A percentile compares a stretch with the other conserved stretches of the same genome.
Conservation (phyloP, 2,888 invertebrate genomes). For the Drosophila birchii region DNA sequence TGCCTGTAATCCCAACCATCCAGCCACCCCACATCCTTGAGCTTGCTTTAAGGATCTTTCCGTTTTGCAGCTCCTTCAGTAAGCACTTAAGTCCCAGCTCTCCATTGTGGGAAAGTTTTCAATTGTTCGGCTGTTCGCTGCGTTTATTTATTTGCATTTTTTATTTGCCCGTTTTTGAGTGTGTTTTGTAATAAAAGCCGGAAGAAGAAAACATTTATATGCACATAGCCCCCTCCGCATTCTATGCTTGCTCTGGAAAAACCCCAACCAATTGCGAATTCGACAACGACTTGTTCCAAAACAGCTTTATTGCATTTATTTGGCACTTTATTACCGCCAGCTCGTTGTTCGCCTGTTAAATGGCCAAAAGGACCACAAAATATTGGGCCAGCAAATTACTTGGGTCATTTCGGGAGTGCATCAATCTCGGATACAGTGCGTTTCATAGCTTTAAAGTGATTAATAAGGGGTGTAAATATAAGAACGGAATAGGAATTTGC, state of each 20-base stretch:
- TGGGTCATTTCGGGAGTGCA: constrained; percentile 66
- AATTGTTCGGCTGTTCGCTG: constrained; percentile 73
- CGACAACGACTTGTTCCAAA: constrained; percentile 50
- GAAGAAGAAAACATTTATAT: constrained; percentile 54
- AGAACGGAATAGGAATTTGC: background rate
- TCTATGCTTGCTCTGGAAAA: background rate
- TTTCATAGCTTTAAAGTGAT: background rate
- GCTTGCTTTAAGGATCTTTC: constrained; percentile 64
- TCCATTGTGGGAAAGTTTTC: constrained; percentile 69
- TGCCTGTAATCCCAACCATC: constrained; percentile 67
- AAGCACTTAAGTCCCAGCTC: constrained; percentile 70
- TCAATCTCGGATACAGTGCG: constrained; percentile 38
- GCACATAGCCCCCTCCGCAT: background rate
- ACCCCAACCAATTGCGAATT: constrained; percentile 22
- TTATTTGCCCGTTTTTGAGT: constrained; percentile 60
- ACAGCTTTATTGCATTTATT: constrained; percentile 80
- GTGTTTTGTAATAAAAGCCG: constrained; percentile 80
- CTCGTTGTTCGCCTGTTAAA: constrained; percentile 53
- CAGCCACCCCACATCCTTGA: constrained; percentile 9
- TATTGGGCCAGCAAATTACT: constrained; percentile 74
- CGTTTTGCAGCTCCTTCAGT: constrained; percentile 52
- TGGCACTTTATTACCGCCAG: constrained; percentile 74
- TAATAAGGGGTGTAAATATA: background rate
- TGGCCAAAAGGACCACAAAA: constrained; percentile 66
- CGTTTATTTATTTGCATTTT: constrained; percentile 74